Evolutionary conservation across 2,797 vertebrate species (phyloP).

Genomic region (Lepus townsendii): DNA sequence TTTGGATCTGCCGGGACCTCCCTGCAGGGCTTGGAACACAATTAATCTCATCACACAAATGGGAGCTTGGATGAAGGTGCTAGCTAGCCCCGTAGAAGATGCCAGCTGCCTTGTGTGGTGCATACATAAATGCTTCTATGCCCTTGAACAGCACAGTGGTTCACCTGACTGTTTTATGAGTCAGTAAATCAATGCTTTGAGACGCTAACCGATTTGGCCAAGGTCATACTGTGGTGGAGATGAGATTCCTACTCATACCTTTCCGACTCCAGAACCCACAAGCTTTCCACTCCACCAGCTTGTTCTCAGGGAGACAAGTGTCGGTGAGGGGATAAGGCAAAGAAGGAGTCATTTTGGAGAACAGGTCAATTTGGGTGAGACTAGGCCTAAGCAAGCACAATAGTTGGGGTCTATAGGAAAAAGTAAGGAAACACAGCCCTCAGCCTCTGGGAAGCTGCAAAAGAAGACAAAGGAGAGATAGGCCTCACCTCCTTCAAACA

Average conservation of each 20-base stretch:
- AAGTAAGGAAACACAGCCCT: not conserved
- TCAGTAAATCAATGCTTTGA: conserved; percentile 10
- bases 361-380: not conserved
- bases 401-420: not conserved
- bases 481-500: not conserved
- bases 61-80: not conserved
- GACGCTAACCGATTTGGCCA: not conserved
- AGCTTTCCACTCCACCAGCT: not conserved
- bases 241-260: not conserved
- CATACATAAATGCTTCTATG: not conserved
- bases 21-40: not conserved
- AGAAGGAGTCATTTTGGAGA: not conserved
- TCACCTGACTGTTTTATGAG: not conserved
- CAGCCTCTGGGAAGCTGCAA: not conserved
- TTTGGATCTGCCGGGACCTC: not conserved
- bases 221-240: not conserved
- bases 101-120: too few species aligned
- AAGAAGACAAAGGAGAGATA: not conserved
- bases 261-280: not conserved
- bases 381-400: not conserved
- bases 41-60: not conserved
- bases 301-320: not conserved
- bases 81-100: not conserved
- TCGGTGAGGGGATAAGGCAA: not conserved
- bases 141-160: not conserved